phyloP scores from a whole-genome alignment of 2,888 invertebrate genomes.

The Drosophila barbarae region DNA sequence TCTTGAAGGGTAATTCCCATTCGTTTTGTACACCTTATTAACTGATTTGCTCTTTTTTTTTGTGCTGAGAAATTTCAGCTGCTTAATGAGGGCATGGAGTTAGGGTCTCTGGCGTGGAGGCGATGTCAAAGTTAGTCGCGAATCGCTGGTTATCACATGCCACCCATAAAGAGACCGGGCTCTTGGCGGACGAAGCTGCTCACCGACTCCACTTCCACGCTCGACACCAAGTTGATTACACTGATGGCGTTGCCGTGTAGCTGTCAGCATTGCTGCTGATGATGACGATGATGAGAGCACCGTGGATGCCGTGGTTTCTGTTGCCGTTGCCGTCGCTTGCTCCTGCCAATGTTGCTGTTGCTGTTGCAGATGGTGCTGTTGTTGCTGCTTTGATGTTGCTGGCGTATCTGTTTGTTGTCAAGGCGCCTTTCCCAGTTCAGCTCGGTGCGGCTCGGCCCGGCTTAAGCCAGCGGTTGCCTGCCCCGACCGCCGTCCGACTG shows the following conservation, averaged over 20 bases:
- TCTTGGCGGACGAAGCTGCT: conserved; percentile 28
- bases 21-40: conserved; percentile 10
- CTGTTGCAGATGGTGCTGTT: conserved; percentile 31
- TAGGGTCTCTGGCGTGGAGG: conserved; percentile 44
- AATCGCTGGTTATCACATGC: conserved; percentile 50
- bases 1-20: conserved; percentile 10
- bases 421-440: conserved; percentile 49
- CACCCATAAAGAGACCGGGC: conserved; percentile 61
- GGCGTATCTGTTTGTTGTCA: conserved; percentile 71
- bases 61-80: conserved; percentile 48
- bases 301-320: conserved; percentile 51
- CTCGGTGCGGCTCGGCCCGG: conserved; percentile 14
- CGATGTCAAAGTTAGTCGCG: conserved; percentile 35
- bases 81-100: conserved; percentile 72
- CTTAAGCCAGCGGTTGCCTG: conserved; percentile 27
- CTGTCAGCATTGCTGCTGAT: conserved; percentile 75
- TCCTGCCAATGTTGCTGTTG: conserved; percentile 30
- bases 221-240: conserved; percentile 72
- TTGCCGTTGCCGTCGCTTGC: conserved; percentile 27
- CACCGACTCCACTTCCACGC: conserved; percentile 38
- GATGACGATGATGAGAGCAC: conserved; percentile 68
- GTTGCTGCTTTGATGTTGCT: conserved; percentile 40
- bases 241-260: conserved; percentile 75
- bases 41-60: conserved; percentile 6
- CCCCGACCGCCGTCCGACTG: conserved; percentile 43